Evolutionary conservation across 2,888 invertebrate genomes (phyloP).

Genomic region (Temnothorax rugatulus): DNA sequence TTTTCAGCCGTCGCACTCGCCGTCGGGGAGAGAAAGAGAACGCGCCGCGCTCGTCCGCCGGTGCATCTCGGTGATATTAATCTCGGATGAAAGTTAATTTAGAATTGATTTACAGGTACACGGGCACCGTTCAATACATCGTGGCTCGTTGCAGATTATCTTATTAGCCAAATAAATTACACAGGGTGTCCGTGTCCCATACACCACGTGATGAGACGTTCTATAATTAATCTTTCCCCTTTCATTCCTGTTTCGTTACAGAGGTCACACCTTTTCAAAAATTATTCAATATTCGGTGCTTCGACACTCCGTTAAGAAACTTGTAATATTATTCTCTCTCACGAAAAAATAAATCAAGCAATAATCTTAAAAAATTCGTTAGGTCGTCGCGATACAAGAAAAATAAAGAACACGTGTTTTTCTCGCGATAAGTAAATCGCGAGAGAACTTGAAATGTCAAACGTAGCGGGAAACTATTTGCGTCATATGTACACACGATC

Average conservation of each 20-base stretch:
- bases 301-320: not conserved
- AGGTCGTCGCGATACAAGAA: not conserved
- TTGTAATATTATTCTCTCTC: not conserved
- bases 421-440: not conserved
- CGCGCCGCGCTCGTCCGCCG: slow-evolving; percentile 5
- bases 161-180: slow-evolving; percentile 42
- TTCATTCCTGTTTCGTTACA: not conserved
- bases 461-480: slow-evolving; percentile 9
- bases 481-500: not conserved
- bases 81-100: slow-evolving; percentile 56
- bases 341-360: not conserved
- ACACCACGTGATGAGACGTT: not conserved
- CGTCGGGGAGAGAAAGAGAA: not conserved
- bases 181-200: not conserved
- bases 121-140: slow-evolving; percentile 44
- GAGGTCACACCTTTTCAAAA: not conserved
- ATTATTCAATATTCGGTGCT: not conserved
- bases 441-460: slow-evolving; percentile 37
- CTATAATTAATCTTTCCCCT: not conserved
- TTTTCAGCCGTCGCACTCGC: slow-evolving; percentile 43
- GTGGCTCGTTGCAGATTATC: slow-evolving; percentile 33
- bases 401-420: not conserved
- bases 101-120: slow-evolving; percentile 58
- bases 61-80: slow-evolving; percentile 49
- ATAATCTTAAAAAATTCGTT: not conserved